Evolutionary conservation across 2,888 invertebrate species (phyloP).

Genomic region (Pandemis corylana): DNA sequence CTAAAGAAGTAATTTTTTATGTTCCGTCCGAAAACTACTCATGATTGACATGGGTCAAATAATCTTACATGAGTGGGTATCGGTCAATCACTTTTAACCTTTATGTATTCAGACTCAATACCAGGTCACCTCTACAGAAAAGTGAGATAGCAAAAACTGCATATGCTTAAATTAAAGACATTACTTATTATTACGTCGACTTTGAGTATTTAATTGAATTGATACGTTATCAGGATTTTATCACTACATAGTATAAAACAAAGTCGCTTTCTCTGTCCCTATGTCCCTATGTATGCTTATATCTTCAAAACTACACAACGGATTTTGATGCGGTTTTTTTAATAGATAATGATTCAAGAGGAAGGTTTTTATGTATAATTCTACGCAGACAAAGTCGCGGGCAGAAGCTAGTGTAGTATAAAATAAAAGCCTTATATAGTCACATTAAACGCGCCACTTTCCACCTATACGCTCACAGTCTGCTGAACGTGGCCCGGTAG

Average conservation of each 20-base stretch:
- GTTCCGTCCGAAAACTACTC: too few species aligned
- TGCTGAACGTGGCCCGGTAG: too few species aligned
- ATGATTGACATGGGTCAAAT: not conserved
- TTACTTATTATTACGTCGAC: not conserved
- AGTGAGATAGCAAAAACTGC: not conserved
- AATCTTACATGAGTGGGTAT: conserved; percentile 3
- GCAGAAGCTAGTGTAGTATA: not conserved
- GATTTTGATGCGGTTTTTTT: too few species aligned
- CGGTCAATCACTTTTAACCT: conserved; percentile 15
- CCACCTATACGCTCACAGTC: too few species aligned
- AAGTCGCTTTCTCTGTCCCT: too few species aligned
- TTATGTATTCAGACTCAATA: not conserved
- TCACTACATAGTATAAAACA: too few species aligned
- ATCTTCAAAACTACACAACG: too few species aligned
- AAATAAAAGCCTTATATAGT: not conserved
- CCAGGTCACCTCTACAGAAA: not conserved
- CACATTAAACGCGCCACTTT: not conserved
- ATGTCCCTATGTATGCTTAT: too few species aligned
- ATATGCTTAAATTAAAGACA: not conserved
- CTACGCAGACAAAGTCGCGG: too few species aligned
- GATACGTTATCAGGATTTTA: not conserved
- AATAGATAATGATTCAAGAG: too few species aligned
- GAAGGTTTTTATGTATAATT: too few species aligned
- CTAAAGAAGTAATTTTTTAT: too few species aligned
- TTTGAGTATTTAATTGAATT: not conserved